Evolutionary conservation across 2,888 invertebrate species (phyloP), one percentile per base, ranked within the genome.

Genomic region (Aleiodes testaceus): DNA sequence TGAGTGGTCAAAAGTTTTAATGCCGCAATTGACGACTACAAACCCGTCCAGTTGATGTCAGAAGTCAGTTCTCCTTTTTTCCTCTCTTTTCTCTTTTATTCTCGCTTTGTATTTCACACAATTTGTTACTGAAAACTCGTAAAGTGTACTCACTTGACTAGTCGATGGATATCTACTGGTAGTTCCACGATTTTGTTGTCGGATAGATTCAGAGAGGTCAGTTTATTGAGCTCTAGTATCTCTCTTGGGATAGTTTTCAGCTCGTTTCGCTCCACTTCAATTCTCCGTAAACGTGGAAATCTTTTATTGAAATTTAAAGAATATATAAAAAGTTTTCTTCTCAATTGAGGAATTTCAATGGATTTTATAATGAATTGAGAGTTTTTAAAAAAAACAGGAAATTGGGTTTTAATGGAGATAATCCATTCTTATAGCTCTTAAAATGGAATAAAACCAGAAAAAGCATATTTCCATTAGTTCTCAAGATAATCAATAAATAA

Each of bases 201-300:
- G 61, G 93, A 92, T 75, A 94, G 87, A 84, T 94, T 93, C 69
- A 94, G 89, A 71, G 90, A 90, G 47, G 91, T 91, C 74, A 94
- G 87, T 1, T 90, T 88, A n/a, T 88, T 87, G 72, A 93, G 87
- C 67, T 90, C 88, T 81, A 92, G 89, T 69, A 92, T 86, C 78
- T 91, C 91, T 22, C 87, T 83, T 0, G 94, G 93, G 73, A 93
- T 87, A 36, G 88, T 84, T 64, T 89, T 88, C 66, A 94, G 89
- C 16, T 89, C 89, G 83, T 93, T 93, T 72, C 88, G 83, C 75
- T 88, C 87, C 71, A 89, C 87, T 73, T 89, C 81, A 52, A 87
- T 76, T 47, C 78, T 74, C 63, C 77, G 79, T 42, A 87, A 81
- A 69, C 80, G 80, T 5, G 84, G 80, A 68, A 87, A 85, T 74